Base-by-base conservation (phyloP, 2,797 vertebrate species). In the Limosa lapponica region DNA sequence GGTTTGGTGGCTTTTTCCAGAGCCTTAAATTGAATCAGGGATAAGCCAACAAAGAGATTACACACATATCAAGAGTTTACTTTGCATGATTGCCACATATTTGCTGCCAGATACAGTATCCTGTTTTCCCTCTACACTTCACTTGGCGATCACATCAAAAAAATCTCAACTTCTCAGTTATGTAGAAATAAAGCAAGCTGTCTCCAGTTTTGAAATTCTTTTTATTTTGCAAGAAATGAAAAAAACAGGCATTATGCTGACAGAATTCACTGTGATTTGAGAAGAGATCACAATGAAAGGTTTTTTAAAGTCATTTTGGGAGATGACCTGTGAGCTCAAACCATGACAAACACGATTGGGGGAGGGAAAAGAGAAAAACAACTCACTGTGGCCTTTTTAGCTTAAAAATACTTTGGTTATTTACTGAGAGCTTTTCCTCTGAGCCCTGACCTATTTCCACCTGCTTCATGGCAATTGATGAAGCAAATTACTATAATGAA, bases 1-100 rank as follows among this genome's bases (percentile, higher is more conserved):
- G 57, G 58, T 73, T 97, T 96, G 93, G 82, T 97, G 84, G 87
- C 94, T 94, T 97, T 98, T 97, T 97, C 95, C 96, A 97, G 83
- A 85, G 58, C 90, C 92, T 95, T 85, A 93, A 79, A 95, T 58
- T 90, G 89, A 97, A 96, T 93, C 89, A 87, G 49, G 83, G 91
- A 83, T 97, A 97, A 97, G 58, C 82, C 95, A 96, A 94, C 39
- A 93, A 95, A 96, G 75, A 92, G 93, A 97, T 97, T 97, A 96
- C 46, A 96, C 93, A 87, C 80, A 57, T 97, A 97, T 96, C 88
- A n/a, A 80, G 87, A 96, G 96, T 98, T 98, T 97, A 88, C 79
- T 98, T 98, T 98, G 94, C 8, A 2, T 95, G 95, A 94, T 86
- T 95, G 94, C 94, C 95, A 96, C 70, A 57, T 82, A 93, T 41